These are phyloP conservation scores for Varanus komodoensis DNA, from an alignment of 2,113 vertebrate species.

Conservation along the genomic window DNA sequence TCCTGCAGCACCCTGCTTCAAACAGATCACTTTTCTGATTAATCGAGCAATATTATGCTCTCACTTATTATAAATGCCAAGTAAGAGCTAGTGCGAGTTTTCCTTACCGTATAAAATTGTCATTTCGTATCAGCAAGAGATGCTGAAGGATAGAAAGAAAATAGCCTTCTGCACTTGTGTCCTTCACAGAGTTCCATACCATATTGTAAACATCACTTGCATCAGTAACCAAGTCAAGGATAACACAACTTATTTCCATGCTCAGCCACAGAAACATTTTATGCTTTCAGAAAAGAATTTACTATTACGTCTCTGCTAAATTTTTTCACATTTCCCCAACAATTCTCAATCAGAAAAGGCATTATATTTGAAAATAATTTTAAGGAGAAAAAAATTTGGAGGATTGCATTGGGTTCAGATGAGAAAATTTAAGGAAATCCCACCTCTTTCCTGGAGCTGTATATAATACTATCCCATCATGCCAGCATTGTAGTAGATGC, in stretches of 20 bases:
- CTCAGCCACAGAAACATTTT: neutral
- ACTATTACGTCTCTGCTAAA: too few relatives aligned
- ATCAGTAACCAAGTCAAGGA: constrained; percentile 91
- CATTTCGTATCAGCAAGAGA: constrained; percentile 93
- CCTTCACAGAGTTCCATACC: constrained; percentile 90
- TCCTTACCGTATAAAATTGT: constrained; percentile 92
- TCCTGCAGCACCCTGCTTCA: too few relatives aligned
- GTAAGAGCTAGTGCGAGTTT: constrained; percentile 28
- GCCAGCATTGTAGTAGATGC: too few relatives aligned
- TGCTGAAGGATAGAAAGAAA: constrained; percentile 98
- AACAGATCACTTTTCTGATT: too few relatives aligned
- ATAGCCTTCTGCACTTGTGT: constrained; percentile 87
- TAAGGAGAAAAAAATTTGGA: too few relatives aligned
- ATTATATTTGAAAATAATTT: too few relatives aligned
- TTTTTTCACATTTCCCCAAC: too few relatives aligned
- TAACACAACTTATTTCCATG: constrained; percentile 16
- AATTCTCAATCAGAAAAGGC: too few relatives aligned
- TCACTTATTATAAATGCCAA: neutral
- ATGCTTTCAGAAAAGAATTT: neutral
- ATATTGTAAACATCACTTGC: constrained; percentile 90
- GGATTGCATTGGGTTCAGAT: too few relatives aligned
- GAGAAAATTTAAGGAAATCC: too few relatives aligned
- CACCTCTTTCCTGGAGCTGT: too few relatives aligned
- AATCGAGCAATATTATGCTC: neutral
- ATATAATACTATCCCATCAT: too few relatives aligned